A percentile compares a stretch with the other conserved stretches of the same genome.
phyloP scores from a whole-genome alignment of 2,888 invertebrate species.

The Microchrysa polita region DNA sequence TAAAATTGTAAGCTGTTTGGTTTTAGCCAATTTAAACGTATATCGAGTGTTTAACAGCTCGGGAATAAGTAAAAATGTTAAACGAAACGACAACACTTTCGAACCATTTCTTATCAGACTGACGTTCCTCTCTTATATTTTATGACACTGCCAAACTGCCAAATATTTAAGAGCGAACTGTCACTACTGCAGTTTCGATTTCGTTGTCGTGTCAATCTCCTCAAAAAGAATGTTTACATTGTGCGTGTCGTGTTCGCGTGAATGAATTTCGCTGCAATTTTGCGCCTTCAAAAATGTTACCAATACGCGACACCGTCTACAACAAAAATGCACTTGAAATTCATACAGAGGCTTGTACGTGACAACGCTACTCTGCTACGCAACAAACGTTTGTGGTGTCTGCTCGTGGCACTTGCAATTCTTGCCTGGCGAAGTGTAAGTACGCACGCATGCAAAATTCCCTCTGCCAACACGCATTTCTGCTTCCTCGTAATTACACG shows the following conservation, averaged over 20 bases:
- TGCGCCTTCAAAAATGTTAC: conserved; percentile 24
- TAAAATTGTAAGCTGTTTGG: too few relatives aligned
- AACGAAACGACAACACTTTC: too few relatives aligned
- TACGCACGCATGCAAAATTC: background rate
- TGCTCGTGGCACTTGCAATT: background rate
- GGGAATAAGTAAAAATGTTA: too few relatives aligned
- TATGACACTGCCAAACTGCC: too few relatives aligned
- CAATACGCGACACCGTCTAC: background rate
- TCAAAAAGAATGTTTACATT: conserved; percentile 6
- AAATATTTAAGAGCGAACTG: too few relatives aligned
- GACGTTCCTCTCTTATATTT: too few relatives aligned
- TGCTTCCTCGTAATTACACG: conserved; percentile 2
- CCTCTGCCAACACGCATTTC: background rate
- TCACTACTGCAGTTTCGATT: too few relatives aligned
- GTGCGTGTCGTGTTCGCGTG: background rate
- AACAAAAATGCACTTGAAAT: conserved; percentile 31
- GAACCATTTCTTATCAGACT: too few relatives aligned
- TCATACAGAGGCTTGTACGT: conserved; percentile 23
- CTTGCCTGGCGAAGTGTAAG: conserved; percentile 34
- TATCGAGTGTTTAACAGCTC: too few relatives aligned
- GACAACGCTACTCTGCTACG: background rate
- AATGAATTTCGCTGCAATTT: conserved; percentile 11
- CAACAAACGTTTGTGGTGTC: conserved; percentile 27
- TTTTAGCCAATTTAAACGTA: too few relatives aligned
- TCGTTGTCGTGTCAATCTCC: too few relatives aligned